Evolutionary conservation across 2,797 vertebrate species (phyloP), one percentile per base, ranked within the genome.

Genomic region (Eulemur rubriventer): DNA sequence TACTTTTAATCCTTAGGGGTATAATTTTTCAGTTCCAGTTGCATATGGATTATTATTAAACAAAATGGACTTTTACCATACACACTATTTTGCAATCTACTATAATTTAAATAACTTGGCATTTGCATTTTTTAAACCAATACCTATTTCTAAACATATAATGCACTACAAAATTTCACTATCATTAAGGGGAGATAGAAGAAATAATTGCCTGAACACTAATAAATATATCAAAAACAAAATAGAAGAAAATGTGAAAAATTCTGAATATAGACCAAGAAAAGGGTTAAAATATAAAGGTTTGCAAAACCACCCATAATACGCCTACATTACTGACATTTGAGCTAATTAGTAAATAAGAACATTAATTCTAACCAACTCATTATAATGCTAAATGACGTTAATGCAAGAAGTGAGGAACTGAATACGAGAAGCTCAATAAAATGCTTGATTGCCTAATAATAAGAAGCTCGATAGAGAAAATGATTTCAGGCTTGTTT

Each of bases 291-390:
- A 41, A 94, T 35, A 52, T 75, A 78, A 94, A 92, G 79, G 38
- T 81, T 65, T 91, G 18, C 18, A 92, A 94, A 92, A 91, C 14
- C 76, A 30, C 16, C 50, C 5, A 26, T 52, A 38, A 70, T 43
- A 4, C 6, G 48, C n/a, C 18, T 26, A 83, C 82, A 91, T 69
- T 85, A 65, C 35, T 57, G 93, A 55, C 79, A 70, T 70, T 94
- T 89, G 52, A 96, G 95, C 82, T 82, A 95, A 96, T 89, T 67
- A 96, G 69, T 30, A 65, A 92, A 81, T 33, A 79, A 70, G n/a
- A 72, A 43, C 70, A 87, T 84, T 59, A 85, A 41, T 87, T 93
- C 93, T 96, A 92, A 80, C 52, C 61, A 94, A 94, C 61, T 90
- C 35, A 87, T 93, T 95, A 67, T 33, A 95, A 87, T 65, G 63